Evolutionary conservation across 1,140 invertebrate genomes (phyloP).

Genomic region (Brachionus asplanchnoidis): DNA sequence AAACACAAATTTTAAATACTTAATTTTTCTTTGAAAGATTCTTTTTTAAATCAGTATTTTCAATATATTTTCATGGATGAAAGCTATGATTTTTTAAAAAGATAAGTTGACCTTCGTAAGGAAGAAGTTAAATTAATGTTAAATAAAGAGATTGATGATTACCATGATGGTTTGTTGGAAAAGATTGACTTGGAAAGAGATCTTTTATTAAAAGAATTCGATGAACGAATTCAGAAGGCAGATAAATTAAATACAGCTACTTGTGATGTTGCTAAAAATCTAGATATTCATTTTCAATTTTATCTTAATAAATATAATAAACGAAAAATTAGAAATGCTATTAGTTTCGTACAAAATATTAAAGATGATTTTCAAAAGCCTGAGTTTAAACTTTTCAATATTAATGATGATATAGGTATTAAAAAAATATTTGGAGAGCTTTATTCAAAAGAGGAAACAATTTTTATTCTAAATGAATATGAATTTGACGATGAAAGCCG

Average conservation of each 20-base stretch:
- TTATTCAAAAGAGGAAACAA: background rate
- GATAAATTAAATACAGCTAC: no score
- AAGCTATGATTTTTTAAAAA: background rate
- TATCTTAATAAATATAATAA: background rate
- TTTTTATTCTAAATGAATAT: background rate
- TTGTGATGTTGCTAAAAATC: background rate
- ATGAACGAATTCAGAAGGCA: no score
- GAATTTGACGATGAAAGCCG: background rate
- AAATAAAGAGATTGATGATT: no score
- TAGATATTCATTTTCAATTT: background rate
- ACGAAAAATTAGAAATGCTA: background rate
- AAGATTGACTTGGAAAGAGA: no score
- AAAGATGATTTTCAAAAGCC: background rate
- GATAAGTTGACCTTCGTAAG: background rate
- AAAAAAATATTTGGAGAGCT: background rate
- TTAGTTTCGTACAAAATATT: background rate
- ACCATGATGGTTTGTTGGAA: no score
- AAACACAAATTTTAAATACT: no score
- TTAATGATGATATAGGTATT: background rate
- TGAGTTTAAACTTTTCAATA: background rate
- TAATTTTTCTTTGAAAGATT: no score
- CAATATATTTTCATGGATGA: background rate
- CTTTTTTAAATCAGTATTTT: no score
- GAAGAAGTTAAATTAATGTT: background rate
- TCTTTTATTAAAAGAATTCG: no score